These are phyloP conservation scores for Toxotes jaculatrix DNA, from an alignment of 2,113 vertebrate species.

Conservation along the genomic window DNA sequence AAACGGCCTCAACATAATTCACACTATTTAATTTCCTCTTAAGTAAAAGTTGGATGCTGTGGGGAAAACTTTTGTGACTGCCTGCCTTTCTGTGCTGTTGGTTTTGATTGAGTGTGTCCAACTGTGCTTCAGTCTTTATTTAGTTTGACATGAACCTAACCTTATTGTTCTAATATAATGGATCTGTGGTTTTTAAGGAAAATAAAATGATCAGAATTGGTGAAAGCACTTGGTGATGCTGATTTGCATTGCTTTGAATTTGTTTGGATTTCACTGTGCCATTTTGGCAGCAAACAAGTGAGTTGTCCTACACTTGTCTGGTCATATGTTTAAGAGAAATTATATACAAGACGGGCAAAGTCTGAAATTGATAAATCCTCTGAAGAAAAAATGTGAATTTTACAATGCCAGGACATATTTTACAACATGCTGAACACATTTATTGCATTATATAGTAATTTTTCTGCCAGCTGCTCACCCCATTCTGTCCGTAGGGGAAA, in stretches of 20 bases:
- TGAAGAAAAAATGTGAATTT: slow-evolving; percentile 19
- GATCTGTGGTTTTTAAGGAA: slow-evolving; percentile 70
- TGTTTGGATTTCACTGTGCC: background rate
- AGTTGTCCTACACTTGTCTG: background rate
- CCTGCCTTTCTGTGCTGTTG: slow-evolving; percentile 60
- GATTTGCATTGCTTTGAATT: slow-evolving; percentile 16
- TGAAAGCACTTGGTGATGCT: slow-evolving; percentile 39
- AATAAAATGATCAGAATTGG: slow-evolving; percentile 66
- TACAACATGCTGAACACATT: slow-evolving; percentile 27
- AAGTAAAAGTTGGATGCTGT: slow-evolving; percentile 32
- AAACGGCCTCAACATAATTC: slow-evolving; percentile 13
- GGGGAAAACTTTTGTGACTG: slow-evolving; percentile 36
- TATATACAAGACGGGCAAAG: background rate
- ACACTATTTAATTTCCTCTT: slow-evolving; percentile 22
- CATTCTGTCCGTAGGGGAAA: background rate
- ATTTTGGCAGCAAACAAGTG: slow-evolving; percentile 12
- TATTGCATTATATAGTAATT: slow-evolving; percentile 12
- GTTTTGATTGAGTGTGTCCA: slow-evolving; percentile 47
- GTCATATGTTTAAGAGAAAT: background rate
- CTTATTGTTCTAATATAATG: slow-evolving; percentile 49
- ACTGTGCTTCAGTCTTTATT: slow-evolving; percentile 45
- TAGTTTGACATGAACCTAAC: slow-evolving; percentile 50
- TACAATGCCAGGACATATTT: background rate
- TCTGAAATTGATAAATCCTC: background rate
- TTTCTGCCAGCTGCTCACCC: background rate